Percentiles rank a stretch among this genome's conserved stretches.
phyloP scores from a whole-genome alignment of 2,113 vertebrate genomes.

The Anhinga rufa region DNA sequence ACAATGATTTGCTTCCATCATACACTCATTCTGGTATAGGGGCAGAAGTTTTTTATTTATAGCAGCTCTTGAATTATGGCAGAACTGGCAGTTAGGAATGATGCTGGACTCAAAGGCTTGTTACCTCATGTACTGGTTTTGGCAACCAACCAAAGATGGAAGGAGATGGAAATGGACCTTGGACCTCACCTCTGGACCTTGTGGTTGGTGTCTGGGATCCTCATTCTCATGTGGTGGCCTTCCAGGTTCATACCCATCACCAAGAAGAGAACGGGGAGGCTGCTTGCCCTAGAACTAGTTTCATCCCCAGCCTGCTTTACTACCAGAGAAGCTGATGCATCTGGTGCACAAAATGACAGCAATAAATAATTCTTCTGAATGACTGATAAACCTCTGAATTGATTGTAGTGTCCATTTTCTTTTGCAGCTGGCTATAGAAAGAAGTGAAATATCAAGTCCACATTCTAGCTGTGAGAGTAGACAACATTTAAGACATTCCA shows the following conservation, averaged over 20 bases:
- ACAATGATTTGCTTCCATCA: neutral
- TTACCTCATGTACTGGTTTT: neutral
- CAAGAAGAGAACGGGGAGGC: neutral
- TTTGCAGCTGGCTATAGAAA: neutral
- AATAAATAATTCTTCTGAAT: neutral
- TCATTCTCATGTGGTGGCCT: neutral
- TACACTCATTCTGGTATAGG: neutral
- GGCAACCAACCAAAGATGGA: neutral
- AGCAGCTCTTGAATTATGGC: neutral
- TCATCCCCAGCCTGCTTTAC: neutral
- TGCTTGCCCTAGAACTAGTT: neutral
- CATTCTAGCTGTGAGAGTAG: neutral
- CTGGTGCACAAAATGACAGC: neutral
- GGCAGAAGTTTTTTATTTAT: neutral
- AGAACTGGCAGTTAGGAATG: neutral
- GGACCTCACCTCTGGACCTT: neutral
- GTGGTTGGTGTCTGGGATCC: neutral
- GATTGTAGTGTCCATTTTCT: neutral
- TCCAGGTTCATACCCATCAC: neutral
- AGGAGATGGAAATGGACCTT: neutral
- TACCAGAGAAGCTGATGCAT: neutral
- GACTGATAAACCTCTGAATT: neutral
- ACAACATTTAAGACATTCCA: neutral
- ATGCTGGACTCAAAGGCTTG: neutral
- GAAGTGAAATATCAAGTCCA: neutral